phyloP scores from a whole-genome alignment of 1,140 invertebrate species.

The Drusus annulatus region DNA sequence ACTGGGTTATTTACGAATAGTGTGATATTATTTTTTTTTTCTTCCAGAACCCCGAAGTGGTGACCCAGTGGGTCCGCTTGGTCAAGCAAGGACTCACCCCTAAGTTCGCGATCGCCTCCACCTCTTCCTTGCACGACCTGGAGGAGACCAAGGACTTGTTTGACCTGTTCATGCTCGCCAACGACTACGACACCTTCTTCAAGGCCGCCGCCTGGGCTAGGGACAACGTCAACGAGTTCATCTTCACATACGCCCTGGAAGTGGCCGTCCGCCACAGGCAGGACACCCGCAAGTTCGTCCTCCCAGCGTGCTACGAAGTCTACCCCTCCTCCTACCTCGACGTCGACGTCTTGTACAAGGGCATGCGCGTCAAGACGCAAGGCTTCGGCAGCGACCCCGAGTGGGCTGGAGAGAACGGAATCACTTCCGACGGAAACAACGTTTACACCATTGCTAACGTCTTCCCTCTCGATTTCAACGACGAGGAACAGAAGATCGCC shows the following conservation, averaged over 20 bases:
- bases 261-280: no score
- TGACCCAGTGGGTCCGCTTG: slow-evolving; percentile 71
- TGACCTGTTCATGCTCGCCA: slow-evolving; percentile 75
- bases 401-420: slow-evolving; percentile 63
- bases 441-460: slow-evolving; percentile 65
- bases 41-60: no score
- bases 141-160: slow-evolving; percentile 72
- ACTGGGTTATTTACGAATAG: no score
- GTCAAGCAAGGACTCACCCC: slow-evolving; percentile 70
- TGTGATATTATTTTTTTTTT: no score
- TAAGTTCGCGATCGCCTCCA: slow-evolving; percentile 71
- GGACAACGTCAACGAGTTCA: slow-evolving; percentile 73
- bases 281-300: slow-evolving; percentile 71
- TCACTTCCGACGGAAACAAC: slow-evolving; percentile 66
- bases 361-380: slow-evolving; percentile 73
- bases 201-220: slow-evolving; percentile 74
- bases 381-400: slow-evolving; percentile 60
- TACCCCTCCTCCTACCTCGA: slow-evolving; percentile 76
- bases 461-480: no score
- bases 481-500: no score
- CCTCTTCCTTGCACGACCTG: slow-evolving; percentile 71
- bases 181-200: slow-evolving; percentile 77
- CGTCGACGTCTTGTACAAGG: slow-evolving; percentile 45
- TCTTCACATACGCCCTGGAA: slow-evolving; percentile 74
- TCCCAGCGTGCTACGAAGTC: slow-evolving; percentile 77